A percentile compares a stretch with the other conserved stretches of the same genome.
Evolutionary conservation across 1,140 invertebrate species (phyloP).

Genomic region (Lepidostoma basale): DNA sequence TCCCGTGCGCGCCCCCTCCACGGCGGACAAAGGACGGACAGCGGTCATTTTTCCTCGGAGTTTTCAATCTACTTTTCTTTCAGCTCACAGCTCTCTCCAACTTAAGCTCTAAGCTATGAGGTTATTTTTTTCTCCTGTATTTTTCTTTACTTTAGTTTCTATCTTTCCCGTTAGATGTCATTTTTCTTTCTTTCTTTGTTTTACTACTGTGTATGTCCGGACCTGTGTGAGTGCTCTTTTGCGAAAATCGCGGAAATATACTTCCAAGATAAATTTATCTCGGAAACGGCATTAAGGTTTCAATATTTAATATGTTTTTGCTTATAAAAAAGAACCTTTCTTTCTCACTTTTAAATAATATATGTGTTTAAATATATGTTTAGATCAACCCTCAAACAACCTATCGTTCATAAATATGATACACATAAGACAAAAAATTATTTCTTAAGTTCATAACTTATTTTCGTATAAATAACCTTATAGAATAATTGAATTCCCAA

Average conservation of each 20-base stretch:
- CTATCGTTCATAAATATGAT: too few species aligned
- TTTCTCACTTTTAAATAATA: too few species aligned
- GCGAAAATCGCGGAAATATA: conserved; percentile 2
- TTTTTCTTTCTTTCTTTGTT: conserved; percentile 46
- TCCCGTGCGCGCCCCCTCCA: conserved; percentile 34
- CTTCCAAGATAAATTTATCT: too few species aligned
- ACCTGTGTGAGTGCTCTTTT: background rate
- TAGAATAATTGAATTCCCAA: too few species aligned
- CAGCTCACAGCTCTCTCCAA: conserved; percentile 46
- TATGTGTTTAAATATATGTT: too few species aligned
- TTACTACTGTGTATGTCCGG: conserved; percentile 36
- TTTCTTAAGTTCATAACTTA: too few species aligned
- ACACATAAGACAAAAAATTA: too few species aligned
- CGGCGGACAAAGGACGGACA: conserved; percentile 50
- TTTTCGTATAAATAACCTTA: too few species aligned
- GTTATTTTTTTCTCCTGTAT: conserved; percentile 48
- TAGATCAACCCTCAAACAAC: too few species aligned
- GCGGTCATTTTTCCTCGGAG: conserved; percentile 61
- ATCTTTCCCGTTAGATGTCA: conserved; percentile 45
- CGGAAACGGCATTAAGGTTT: too few species aligned
- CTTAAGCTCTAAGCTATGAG: conserved; percentile 46
- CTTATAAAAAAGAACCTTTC: too few species aligned
- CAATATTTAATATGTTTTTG: too few species aligned
- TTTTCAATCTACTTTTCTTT: conserved; percentile 57
- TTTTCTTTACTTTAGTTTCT: conserved; percentile 48